These are phyloP conservation scores for Glomeris marginata DNA, from an alignment of 2,888 invertebrate genomes.

Conservation along the genomic window DNA sequence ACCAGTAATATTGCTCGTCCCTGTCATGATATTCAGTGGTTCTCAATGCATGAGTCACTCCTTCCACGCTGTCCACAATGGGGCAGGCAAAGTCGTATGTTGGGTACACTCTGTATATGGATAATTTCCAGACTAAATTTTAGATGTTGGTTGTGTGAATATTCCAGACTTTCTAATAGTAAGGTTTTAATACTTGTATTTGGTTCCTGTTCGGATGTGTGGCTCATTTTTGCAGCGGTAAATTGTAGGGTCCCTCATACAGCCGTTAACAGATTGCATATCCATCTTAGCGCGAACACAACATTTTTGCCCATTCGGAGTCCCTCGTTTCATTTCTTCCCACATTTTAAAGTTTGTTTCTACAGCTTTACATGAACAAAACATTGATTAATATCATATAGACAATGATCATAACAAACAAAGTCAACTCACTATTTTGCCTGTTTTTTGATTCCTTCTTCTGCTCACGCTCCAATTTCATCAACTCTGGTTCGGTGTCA, in stretches of 20 bases:
- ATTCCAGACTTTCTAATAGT: too few species aligned
- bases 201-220: slow-evolving; percentile 82
- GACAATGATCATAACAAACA: slow-evolving; percentile 11
- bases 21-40: slow-evolving; percentile 98
- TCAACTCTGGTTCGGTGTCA: slow-evolving; percentile 82
- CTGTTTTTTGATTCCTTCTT: slow-evolving; percentile 69
- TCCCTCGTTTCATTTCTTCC: slow-evolving; percentile 87
- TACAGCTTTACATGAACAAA: slow-evolving; percentile 41
- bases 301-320: slow-evolving; percentile 61
- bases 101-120: slow-evolving; percentile 72
- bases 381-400: background rate
- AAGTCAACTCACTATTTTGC: slow-evolving; percentile 37
- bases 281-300: slow-evolving; percentile 96
- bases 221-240: slow-evolving; percentile 92
- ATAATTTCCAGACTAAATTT: too few species aligned
- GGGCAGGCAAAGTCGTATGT: slow-evolving; percentile 99
- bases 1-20: slow-evolving; percentile 97
- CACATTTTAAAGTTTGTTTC: slow-evolving; percentile 75
- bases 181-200: slow-evolving; percentile 66
- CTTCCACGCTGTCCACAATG: slow-evolving; percentile 93
- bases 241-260: slow-evolving; percentile 95
- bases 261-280: slow-evolving; percentile 91
- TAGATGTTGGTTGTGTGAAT: too few species aligned
- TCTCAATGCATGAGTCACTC: slow-evolving; percentile 90
- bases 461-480: slow-evolving; percentile 91